Evolutionary conservation across 2,888 invertebrate species (phyloP), one percentile per base, ranked within the genome.

Genomic region (Chrysolina haemoptera): DNA sequence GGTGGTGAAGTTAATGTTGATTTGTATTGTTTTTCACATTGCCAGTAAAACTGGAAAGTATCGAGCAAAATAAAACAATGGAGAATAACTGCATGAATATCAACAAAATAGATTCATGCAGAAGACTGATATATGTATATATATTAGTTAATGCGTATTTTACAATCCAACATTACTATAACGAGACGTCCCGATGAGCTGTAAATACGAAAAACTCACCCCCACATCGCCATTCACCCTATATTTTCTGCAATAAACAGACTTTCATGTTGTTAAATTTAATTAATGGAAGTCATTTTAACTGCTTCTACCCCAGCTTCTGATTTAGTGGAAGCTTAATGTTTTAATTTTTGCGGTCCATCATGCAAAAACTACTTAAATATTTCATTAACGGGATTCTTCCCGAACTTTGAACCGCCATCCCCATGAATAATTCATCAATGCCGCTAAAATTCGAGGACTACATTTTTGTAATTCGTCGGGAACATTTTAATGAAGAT

Each of bases 351-450:
- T 74, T 78, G 81, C 77, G 80, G 75, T 77, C 71, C 76, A 71
- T 76, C 75, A 76, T 74, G 76, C 79, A 77, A 77, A 76, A 80
- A 79, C 79, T 76, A 81, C 78, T 81, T 79, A 79, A 79, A 81
- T 80, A 80, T 82, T 83, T 82, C 82, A 83, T 82, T 81, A 82
- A 80, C 80, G 78, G 75, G 79, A 80, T 82, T 81, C 81, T 82
- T 80, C 72, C 78, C 68, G 78, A 78, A 80, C 78, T 80, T 77
- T 81, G 78, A 77, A 78, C 76, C 81, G 59, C 6, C 35, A 16
- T 14, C 27, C n/a, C 59, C 67, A 80, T 83, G 81, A 81, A 83
- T 83, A 78, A 83, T 83, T 79, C 82, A 83, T 74, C 62, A 73
- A 63, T 66, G 69, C 74, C 75, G 78, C 76, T 78, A 76, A 79